Evolutionary conservation across 2,888 invertebrate genomes (phyloP), one percentile per base, ranked within the genome.

Genomic region (Heliconius ismenius): DNA sequence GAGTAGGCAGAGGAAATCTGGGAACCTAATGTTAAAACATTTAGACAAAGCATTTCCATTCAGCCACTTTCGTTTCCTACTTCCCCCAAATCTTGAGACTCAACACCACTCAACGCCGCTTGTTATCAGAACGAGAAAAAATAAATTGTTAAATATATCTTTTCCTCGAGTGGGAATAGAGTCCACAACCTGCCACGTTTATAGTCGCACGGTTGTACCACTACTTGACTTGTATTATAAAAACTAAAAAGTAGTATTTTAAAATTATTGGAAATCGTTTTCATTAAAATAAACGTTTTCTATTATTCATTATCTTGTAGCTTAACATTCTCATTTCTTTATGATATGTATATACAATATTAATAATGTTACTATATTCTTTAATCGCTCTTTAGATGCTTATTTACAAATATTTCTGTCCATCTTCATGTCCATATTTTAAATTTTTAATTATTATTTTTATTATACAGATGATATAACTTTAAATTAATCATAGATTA

Each of bases 401-500:
- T 49, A 49, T 49, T 49, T 15, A 58, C 24, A 70, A 54, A 54
- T 54, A 49, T 26, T 58, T 70, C 49, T 54, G 70, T 70, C 70
- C 69, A 69, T 54, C 18, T 26, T 69, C 21, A 21, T 69, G 69
- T 69, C 69, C 54, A 70, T 70, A 70, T 15, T 32, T n/a, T 2
- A 54, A 54, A 32, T 69, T 70, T 15, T 70, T n/a, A 0, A 58
- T 60, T 28, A 39, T 67, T 24, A 13, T 54, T 58, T n/a, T 58
- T n/a, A 76, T 15, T n/a, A 58, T 72, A 64, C 10, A 39, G n/a
- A 74, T n/a, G n/a, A 70, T 70, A 69, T 69, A 69, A 32, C 54
- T 18, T 63, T 77, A 75, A 75, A 65, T 75, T 77, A 60, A 39
- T 60, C 65, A 67, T 70, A 43, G 62, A 26, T 68, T 11, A 24